Conservation (phyloP, 2,113 vertebrate species). For the Oophaga pumilio region DNA sequence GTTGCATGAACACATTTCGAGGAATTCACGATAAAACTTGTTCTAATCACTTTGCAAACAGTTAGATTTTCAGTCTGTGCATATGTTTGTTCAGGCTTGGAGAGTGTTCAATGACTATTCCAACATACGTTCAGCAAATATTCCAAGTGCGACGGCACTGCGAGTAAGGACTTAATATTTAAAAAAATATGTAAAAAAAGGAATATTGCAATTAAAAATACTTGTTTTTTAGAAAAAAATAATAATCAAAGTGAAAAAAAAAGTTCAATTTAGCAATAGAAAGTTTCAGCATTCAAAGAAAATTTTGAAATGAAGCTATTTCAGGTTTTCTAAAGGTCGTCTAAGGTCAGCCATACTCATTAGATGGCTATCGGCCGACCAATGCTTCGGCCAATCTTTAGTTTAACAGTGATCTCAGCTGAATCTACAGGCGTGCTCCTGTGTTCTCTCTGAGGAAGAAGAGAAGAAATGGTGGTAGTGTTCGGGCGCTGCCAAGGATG, state of each 20-base stretch:
- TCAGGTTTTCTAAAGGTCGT: not conserved
- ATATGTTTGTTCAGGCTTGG: not conserved
- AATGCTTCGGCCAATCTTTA: too few species aligned
- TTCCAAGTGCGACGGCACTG: not conserved
- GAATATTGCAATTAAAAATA: not conserved
- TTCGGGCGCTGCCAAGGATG: too few species aligned
- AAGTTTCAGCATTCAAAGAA: not conserved
- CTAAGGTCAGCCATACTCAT: too few species aligned
- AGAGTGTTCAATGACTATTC: not conserved
- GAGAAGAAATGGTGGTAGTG: too few species aligned
- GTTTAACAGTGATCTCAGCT: too few species aligned
- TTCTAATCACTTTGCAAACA: constrained; percentile 38
- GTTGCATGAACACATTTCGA: not conserved
- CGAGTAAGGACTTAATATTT: not conserved
- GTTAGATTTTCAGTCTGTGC: not conserved
- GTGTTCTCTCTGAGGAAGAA: too few species aligned
- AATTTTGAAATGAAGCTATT: not conserved
- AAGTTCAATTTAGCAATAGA: not conserved
- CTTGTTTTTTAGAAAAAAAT: not conserved
- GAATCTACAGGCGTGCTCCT: too few species aligned
- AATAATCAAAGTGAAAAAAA: not conserved
- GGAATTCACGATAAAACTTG: constrained; percentile 19
- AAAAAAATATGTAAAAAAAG: not conserved
- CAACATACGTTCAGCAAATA: not conserved
- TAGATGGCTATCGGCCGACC: too few species aligned